Percentiles rank a stretch among this genome's conserved stretches.
phyloP scores from a whole-genome alignment of 2,113 vertebrate genomes.

The Lamprologus sp. region DNA sequence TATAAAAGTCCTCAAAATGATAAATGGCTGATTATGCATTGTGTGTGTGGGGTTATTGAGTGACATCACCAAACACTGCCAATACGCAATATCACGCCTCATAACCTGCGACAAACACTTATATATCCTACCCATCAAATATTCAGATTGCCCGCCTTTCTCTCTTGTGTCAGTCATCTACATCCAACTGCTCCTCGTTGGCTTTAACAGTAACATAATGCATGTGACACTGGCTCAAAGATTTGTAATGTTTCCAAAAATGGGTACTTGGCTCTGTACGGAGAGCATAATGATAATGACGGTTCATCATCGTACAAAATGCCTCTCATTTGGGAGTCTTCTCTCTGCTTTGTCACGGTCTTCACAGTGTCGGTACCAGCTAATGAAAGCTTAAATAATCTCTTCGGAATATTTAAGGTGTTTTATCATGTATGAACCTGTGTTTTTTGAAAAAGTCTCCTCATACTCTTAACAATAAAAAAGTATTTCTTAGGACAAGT shows the following conservation, averaged over 20 bases:
- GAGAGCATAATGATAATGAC: constrained; percentile 48
- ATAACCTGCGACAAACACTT: constrained; percentile 7
- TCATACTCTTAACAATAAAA: neutral
- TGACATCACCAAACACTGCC: neutral
- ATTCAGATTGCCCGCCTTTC: neutral
- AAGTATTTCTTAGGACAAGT: constrained; percentile 16
- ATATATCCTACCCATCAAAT: neutral
- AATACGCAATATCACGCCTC: neutral
- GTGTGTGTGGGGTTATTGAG: neutral
- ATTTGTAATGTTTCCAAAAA: constrained; percentile 52
- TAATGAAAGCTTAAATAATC: constrained; percentile 38
- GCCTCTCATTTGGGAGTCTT: constrained; percentile 27
- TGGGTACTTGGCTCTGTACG: constrained; percentile 22
- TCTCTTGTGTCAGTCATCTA: neutral
- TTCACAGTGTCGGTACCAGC: constrained; percentile 12
- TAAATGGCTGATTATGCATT: neutral
- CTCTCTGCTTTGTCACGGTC: constrained; percentile 32
- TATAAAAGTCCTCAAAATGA: neutral
- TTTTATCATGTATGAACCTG: constrained; percentile 18
- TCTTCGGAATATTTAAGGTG: neutral
- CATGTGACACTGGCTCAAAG: neutral
- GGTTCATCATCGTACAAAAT: constrained; percentile 53
- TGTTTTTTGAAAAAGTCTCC: neutral
- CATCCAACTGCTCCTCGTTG: constrained; percentile 10
- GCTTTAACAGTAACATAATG: constrained; percentile 15